Evolutionary conservation across 2,888 invertebrate species (phyloP).

Genomic region (Choristoneura rosaceana): DNA sequence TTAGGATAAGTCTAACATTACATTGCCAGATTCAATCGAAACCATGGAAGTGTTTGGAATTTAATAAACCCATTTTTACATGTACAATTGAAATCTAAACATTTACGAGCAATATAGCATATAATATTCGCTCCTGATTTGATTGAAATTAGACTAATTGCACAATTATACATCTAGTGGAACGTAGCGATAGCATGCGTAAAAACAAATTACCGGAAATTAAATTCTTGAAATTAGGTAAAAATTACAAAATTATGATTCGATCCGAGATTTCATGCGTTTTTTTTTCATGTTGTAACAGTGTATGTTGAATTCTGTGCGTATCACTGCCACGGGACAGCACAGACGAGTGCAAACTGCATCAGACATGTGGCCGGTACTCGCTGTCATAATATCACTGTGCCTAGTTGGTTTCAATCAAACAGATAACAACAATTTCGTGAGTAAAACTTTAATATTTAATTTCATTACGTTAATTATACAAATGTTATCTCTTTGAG

Average conservation of each 20-base stretch:
- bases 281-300: background rate
- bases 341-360: constrained; percentile 12
- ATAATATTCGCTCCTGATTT: background rate
- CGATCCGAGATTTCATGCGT: background rate
- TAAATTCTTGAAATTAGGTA: constrained; percentile 49
- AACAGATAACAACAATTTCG: constrained; percentile 46
- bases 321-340: constrained; percentile 7
- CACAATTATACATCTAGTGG: background rate
- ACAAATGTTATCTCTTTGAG: constrained; percentile 27
- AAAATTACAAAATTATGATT: constrained; percentile 10
- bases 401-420: constrained; percentile 50
- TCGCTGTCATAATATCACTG: constrained; percentile 48
- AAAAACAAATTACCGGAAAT: constrained; percentile 58
- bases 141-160: background rate
- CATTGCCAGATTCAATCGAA: too few species aligned
- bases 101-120: background rate
- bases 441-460: constrained; percentile 35
- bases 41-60: too few species aligned
- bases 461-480: constrained; percentile 21
- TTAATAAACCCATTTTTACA: background rate
- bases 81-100: background rate
- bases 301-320: constrained; percentile 13
- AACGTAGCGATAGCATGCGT: background rate
- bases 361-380: constrained; percentile 44
- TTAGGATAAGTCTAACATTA: too few species aligned